A percentile compares a stretch with the other conserved stretches of the same genome.
Evolutionary conservation across 2,113 vertebrate species (phyloP).

Genomic region (Calypte anna): DNA sequence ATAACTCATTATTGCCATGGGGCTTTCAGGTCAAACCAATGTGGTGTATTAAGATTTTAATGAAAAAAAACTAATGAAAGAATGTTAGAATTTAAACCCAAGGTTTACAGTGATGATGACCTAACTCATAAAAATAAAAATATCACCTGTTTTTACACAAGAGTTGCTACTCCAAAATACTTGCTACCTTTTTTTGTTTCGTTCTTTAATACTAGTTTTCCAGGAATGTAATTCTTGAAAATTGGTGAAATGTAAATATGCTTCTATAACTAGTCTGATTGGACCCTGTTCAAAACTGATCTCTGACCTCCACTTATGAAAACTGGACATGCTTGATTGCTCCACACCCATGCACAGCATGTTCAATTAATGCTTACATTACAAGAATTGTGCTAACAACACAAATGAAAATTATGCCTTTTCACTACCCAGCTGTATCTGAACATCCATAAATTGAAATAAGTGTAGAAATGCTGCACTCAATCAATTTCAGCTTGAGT

Average conservation of each 20-base stretch:
- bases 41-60: neutral
- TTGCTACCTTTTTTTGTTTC: neutral
- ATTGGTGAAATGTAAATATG: slow-evolving; percentile 20
- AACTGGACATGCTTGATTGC: slow-evolving; percentile 59
- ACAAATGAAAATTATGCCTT: slow-evolving; percentile 75
- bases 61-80: neutral
- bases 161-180: neutral
- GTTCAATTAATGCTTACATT: slow-evolving; percentile 77
- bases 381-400: slow-evolving; percentile 68
- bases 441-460: slow-evolving; percentile 74
- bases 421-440: slow-evolving; percentile 62
- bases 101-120: neutral
- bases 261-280: slow-evolving; percentile 52
- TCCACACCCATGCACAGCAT: slow-evolving; percentile 21
- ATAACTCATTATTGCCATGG: neutral
- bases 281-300: slow-evolving; percentile 61
- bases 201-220: neutral
- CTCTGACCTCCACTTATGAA: slow-evolving; percentile 59
- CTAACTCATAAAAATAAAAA: neutral
- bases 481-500: slow-evolving; percentile 67
- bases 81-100: neutral
- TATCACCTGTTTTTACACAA: neutral
- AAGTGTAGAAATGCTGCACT: slow-evolving; percentile 65
- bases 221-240: neutral
- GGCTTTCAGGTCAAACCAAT: neutral